Percentiles rank a stretch among this genome's conserved stretches.
Evolutionary conservation across 2,113 vertebrate species (phyloP).

Genomic region (Epinephelus lanceolatus): DNA sequence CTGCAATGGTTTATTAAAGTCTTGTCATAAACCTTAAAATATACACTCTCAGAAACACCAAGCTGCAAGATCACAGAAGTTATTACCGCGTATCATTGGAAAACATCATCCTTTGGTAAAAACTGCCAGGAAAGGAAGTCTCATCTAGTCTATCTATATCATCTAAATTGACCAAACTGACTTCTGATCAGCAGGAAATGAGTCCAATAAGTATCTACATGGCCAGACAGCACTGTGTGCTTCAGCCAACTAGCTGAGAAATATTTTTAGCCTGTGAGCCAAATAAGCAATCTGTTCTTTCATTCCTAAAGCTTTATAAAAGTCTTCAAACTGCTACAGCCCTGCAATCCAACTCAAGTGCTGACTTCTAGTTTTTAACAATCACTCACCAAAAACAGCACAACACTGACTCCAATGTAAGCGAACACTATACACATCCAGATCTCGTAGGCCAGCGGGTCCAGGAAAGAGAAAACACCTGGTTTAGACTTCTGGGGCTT

Average conservation of each 20-base stretch:
- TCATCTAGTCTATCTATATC: background rate
- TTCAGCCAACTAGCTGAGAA: background rate
- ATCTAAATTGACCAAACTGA: background rate
- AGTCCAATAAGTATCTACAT: background rate
- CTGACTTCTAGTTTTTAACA: constrained; percentile 1
- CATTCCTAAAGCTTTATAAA: constrained; percentile 1
- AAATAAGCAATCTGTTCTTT: background rate
- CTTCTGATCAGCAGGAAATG: background rate
- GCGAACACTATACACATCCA: constrained; percentile 99
- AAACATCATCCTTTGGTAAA: background rate
- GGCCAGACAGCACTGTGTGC: background rate
- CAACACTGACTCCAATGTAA: constrained; percentile 99
- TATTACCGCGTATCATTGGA: background rate
- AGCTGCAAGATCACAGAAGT: background rate
- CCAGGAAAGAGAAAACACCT: constrained; percentile 99
- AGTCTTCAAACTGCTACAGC: background rate
- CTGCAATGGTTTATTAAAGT: background rate
- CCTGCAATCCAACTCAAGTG: background rate
- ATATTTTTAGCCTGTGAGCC: background rate
- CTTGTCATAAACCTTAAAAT: background rate
- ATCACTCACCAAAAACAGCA: constrained; percentile 94
- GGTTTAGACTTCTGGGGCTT: constrained; percentile 99
- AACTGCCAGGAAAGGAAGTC: background rate
- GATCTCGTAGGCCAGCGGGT: constrained; percentile 98
- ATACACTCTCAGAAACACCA: background rate